Percentiles rank a stretch among this genome's conserved stretches.
phyloP scores from a whole-genome alignment of 2,888 invertebrate species.

The Andrena fulva region DNA sequence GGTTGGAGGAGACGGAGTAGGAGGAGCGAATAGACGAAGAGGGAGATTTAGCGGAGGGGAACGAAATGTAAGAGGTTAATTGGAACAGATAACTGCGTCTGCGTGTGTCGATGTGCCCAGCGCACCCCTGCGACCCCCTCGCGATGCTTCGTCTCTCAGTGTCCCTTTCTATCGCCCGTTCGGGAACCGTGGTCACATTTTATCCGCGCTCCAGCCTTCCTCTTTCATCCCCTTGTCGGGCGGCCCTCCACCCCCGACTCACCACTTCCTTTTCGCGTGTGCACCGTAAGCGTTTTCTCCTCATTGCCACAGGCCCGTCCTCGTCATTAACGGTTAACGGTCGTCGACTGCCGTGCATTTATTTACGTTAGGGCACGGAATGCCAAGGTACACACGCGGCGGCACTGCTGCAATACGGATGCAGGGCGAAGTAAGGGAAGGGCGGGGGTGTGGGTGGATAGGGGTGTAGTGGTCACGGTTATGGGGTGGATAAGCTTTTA shows the following conservation, averaged over 20 bases:
- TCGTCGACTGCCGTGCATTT: conserved; percentile 60
- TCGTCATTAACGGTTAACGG: conserved; percentile 68
- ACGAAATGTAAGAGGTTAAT: conserved; percentile 77
- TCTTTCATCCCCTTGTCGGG: conserved; percentile 61
- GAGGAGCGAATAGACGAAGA: conserved; percentile 27
- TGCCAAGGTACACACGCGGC: conserved; percentile 16
- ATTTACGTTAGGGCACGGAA: conserved; percentile 70
- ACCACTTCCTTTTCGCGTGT: conserved; percentile 47
- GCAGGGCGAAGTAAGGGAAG: not conserved
- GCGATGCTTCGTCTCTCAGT: not conserved
- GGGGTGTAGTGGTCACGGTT: not conserved
- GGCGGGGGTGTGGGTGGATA: no score
- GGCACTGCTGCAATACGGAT: not conserved
- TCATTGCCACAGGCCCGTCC: conserved; percentile 39
- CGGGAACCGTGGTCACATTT: conserved; percentile 55
- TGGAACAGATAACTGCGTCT: conserved; percentile 75
- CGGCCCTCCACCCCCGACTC: conserved; percentile 14
- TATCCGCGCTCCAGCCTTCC: conserved; percentile 56
- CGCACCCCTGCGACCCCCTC: not conserved
- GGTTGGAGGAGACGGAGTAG: conserved; percentile 5
- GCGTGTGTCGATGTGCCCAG: conserved; percentile 67
- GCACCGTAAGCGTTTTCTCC: conserved; percentile 60
- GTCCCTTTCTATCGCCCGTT: conserved; percentile 19
- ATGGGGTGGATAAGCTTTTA: no score
- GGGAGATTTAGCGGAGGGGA: conserved; percentile 61